Conservation (phyloP, 2,113 vertebrate species). For the Cyphomyrus discorhynchus region DNA sequence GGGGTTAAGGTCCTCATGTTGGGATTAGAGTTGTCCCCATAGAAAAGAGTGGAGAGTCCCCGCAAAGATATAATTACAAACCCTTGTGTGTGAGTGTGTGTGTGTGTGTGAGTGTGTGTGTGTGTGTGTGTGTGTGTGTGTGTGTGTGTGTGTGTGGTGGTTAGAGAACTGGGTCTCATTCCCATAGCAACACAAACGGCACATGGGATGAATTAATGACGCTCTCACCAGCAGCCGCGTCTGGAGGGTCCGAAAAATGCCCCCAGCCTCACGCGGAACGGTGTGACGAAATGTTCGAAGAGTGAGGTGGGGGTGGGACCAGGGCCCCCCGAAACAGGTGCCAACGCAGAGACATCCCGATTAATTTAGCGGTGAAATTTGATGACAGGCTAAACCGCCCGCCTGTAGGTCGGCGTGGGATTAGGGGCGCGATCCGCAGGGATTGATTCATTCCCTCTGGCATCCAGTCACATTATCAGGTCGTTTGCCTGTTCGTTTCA, state of each 20-base stretch:
- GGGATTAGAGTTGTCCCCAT: not conserved
- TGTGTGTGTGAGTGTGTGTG: slow-evolving; percentile 7
- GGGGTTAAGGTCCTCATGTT: not conserved
- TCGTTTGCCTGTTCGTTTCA: not conserved
- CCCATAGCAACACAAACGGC: slow-evolving; percentile 59
- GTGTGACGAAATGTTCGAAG: not conserved
- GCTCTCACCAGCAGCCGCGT: slow-evolving; percentile 49
- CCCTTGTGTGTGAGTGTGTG: not conserved
- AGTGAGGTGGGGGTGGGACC: not conserved
- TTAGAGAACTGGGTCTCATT: slow-evolving; percentile 52
- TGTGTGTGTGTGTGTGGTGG: slow-evolving; percentile 26
- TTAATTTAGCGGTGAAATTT: not conserved
- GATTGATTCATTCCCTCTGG: not conserved
- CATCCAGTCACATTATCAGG: not conserved
- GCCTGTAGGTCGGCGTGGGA: not conserved
- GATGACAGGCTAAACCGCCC: not conserved
- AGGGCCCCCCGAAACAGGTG: not conserved
- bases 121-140: slow-evolving; percentile 5
- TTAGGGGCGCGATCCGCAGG: not conserved
- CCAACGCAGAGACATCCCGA: not conserved
- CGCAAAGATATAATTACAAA: not conserved
- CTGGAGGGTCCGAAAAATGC: slow-evolving; percentile 44
- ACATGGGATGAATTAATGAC: slow-evolving; percentile 58
- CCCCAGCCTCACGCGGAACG: slow-evolving; percentile 27
- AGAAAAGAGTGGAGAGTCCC: not conserved